Conservation (phyloP, 1,140 invertebrate species). For the Saccostrea glomerata region DNA sequence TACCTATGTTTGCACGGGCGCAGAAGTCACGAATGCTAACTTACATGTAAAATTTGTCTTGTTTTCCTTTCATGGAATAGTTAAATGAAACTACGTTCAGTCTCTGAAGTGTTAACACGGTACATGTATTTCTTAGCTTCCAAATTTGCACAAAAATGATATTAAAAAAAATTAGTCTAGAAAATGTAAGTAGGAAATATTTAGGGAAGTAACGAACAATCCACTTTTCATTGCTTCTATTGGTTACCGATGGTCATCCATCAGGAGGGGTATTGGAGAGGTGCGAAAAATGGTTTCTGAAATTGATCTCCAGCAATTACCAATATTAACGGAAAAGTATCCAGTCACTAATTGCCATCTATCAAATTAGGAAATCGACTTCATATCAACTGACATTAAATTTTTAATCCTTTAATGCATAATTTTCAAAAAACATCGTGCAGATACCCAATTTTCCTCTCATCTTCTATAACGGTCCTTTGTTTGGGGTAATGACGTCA, state of each 20-base stretch:
- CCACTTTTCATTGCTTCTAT: background rate
- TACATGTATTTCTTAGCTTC: too few species aligned
- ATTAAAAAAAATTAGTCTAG: background rate
- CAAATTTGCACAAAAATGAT: background rate
- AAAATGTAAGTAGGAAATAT: background rate
- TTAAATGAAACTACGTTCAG: too few species aligned
- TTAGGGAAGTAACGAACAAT: background rate
- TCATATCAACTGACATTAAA: slow-evolving; percentile 36
- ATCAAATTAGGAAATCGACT: slow-evolving; percentile 34
- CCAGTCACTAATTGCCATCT: slow-evolving; percentile 30
- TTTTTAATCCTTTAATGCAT: slow-evolving; percentile 37
- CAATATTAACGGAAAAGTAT: slow-evolving; percentile 37
- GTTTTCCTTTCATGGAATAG: too few species aligned
- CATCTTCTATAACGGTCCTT: background rate
- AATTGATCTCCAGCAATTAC: slow-evolving; percentile 21
- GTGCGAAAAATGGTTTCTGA: slow-evolving; percentile 13
- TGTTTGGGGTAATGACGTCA: slow-evolving; percentile 2
- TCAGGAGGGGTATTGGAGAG: background rate
- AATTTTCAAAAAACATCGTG: slow-evolving; percentile 26
- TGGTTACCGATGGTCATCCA: background rate
- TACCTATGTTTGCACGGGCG: too few species aligned
- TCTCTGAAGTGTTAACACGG: too few species aligned
- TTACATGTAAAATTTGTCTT: too few species aligned
- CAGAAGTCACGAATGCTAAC: too few species aligned
- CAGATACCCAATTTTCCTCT: background rate